phyloP scores from a whole-genome alignment of 2,797 vertebrate species.

The Rhadinocentrus ornatus region DNA sequence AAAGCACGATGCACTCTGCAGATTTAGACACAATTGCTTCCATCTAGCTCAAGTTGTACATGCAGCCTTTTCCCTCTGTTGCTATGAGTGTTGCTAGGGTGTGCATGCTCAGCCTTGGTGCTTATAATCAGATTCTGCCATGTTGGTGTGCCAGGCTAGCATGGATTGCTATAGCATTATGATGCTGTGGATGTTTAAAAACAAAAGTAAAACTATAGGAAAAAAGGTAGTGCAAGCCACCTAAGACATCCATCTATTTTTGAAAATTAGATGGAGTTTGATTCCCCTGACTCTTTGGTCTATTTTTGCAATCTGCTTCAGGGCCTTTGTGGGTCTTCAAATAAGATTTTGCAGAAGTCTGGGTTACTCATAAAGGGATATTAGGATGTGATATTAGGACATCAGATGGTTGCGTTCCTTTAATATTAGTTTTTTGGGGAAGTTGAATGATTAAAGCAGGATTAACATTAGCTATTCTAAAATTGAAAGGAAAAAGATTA shows the following conservation, averaged over 20 bases:
- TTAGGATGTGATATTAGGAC: slow-evolving; percentile 13
- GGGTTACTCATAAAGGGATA: slow-evolving; percentile 17
- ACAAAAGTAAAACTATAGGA: slow-evolving; percentile 31
- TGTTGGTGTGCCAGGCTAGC: slow-evolving; percentile 42
- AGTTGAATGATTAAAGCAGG: neutral
- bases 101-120: slow-evolving; percentile 39
- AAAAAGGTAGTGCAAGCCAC: slow-evolving; percentile 24
- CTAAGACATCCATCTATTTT: slow-evolving; percentile 50
- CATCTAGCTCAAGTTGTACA: slow-evolving; percentile 32
- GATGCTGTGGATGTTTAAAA: slow-evolving; percentile 21
- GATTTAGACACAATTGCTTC: slow-evolving; percentile 50
- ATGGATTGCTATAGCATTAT: neutral
- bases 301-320: slow-evolving; percentile 54
- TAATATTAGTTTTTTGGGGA: neutral
- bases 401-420: neutral
- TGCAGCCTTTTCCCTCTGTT: slow-evolving; percentile 59
- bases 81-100: slow-evolving; percentile 77
- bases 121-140: slow-evolving; percentile 39
- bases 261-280: slow-evolving; percentile 45
- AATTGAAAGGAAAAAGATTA: neutral
- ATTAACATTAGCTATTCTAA: neutral
- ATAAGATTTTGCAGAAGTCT: slow-evolving; percentile 30
- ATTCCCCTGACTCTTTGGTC: slow-evolving; percentile 54
- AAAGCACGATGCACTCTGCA: slow-evolving; percentile 32
- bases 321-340: slow-evolving; percentile 27